Conservation (phyloP, 2,797 vertebrate species). For the Takifugu rubripes region DNA sequence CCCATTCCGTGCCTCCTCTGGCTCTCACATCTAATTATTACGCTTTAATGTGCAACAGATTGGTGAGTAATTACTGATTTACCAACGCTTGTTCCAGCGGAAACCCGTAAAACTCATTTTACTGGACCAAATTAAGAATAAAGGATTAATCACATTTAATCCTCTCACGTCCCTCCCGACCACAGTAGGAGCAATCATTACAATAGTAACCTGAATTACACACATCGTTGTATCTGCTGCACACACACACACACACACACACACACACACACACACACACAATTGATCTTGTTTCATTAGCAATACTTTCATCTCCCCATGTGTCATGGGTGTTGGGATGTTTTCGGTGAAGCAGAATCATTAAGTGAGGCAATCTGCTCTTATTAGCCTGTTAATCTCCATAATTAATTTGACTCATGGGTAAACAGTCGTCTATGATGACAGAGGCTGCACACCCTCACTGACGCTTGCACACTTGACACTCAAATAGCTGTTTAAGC, state of each 20-base stretch:
- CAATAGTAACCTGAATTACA: no score
- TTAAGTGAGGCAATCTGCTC: conserved; percentile 44
- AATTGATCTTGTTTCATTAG: conserved; percentile 32
- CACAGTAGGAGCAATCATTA: no score
- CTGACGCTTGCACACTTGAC: not conserved
- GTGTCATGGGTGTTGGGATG: conserved; percentile 18
- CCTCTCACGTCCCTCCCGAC: no score
- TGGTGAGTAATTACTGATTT: not conserved
- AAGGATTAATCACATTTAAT: no score
- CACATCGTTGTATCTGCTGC: no score
- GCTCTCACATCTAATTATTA: not conserved
- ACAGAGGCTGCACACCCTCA: conserved; percentile 3
- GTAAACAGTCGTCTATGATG: conserved; percentile 36
- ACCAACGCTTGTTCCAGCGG: not conserved
- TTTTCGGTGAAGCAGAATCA: conserved; percentile 29
- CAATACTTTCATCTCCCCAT: conserved; percentile 20
- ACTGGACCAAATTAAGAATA: no score
- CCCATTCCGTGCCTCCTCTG: no score
- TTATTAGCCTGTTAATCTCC: conserved; percentile 54
- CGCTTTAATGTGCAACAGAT: not conserved
- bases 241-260: not conserved
- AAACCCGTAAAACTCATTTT: no score
- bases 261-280: not conserved
- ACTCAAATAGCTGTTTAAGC: no score
- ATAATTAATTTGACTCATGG: conserved; percentile 52